phyloP scores from a whole-genome alignment of 1,140 invertebrate species.

The Megalopta genalis region DNA sequence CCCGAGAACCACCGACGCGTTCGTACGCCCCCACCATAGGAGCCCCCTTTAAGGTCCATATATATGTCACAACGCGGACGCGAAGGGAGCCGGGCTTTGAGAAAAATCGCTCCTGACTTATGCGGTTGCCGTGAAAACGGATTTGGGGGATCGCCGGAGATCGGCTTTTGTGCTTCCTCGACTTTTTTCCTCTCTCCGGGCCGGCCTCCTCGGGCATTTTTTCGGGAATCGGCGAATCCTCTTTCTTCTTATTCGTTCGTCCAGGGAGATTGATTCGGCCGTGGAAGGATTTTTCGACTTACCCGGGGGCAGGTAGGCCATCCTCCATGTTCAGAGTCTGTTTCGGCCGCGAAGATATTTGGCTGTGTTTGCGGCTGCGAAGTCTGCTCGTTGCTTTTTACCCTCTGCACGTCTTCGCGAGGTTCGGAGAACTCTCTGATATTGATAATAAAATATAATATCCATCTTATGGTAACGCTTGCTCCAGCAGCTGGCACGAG shows the following conservation, averaged over 20 bases:
- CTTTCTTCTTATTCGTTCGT: neutral
- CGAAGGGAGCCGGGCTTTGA: slow-evolving; percentile 22
- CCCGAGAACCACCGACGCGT: neutral
- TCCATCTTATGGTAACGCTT: too few relatives aligned
- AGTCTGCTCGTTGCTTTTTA: too few relatives aligned
- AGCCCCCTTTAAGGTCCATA: slow-evolving; percentile 31
- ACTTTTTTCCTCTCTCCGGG: neutral
- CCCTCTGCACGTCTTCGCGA: too few relatives aligned
- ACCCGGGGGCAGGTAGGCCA: too few relatives aligned
- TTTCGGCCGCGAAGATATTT: too few relatives aligned
- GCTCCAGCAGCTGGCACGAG: too few relatives aligned
- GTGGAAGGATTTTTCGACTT: slow-evolving; percentile 2
- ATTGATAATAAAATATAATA: too few relatives aligned
- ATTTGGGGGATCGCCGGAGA: slow-evolving; percentile 17
- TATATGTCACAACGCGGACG: slow-evolving; percentile 48
- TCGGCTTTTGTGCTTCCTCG: neutral
- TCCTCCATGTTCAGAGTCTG: too few relatives aligned
- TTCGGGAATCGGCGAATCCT: too few relatives aligned
- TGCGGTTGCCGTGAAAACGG: slow-evolving; percentile 45
- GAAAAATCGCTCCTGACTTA: slow-evolving; percentile 40
- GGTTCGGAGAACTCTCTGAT: too few relatives aligned
- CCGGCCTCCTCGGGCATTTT: too few relatives aligned
- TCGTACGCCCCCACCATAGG: slow-evolving; percentile 45
- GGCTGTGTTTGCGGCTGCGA: too few relatives aligned
- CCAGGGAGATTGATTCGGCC: neutral